These are phyloP conservation scores for Rambutsinella grinnellia DNA, from an alignment of 2,888 invertebrate species.

Conservation along the genomic window DNA sequence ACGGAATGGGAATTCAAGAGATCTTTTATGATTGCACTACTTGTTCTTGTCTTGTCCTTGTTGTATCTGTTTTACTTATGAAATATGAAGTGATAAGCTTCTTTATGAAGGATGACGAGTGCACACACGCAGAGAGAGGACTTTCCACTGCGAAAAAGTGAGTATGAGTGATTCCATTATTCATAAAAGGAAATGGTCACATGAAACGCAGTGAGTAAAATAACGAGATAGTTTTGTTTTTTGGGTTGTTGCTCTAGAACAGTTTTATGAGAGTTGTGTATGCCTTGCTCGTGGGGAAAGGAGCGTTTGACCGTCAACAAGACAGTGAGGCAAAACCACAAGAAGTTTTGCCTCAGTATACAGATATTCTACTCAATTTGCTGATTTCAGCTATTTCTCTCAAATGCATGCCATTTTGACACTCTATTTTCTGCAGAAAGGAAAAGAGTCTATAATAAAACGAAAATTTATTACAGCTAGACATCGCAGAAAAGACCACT, in stretches of 20 bases:
- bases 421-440: neutral
- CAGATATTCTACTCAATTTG: no score
- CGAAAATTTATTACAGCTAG: neutral
- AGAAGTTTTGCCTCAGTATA: no score
- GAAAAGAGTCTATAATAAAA: neutral
- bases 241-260: neutral
- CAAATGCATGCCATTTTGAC: neutral
- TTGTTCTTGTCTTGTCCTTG: neutral
- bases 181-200: neutral
- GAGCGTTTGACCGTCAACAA: neutral
- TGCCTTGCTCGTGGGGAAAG: neutral
- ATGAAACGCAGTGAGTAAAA: neutral
- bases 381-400: neutral
- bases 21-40: neutral
- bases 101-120: constrained; percentile 11
- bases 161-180: neutral
- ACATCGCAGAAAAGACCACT: neutral
- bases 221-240: neutral
- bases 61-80: neutral
- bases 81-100: constrained; percentile 26
- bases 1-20: neutral
- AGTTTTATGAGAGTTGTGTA: neutral
- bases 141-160: neutral
- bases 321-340: neutral
- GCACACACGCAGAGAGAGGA: constrained; percentile 8